Base-by-base conservation (phyloP, 2,888 invertebrate genomes). In the Acanthococcus lagerstroemiae region DNA sequence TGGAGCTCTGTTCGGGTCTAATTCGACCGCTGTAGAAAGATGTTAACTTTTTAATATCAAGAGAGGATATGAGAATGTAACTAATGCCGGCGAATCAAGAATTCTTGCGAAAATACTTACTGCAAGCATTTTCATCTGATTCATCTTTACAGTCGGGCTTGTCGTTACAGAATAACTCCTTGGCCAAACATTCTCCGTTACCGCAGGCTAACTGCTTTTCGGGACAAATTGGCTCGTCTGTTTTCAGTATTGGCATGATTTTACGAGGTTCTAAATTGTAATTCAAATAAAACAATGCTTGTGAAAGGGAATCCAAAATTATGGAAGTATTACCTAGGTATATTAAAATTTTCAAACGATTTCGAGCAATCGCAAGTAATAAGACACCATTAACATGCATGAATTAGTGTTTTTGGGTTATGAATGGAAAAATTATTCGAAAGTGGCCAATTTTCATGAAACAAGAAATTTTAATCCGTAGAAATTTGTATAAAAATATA, bases 121-220 rank as follows among this genome's bases (percentile, higher is more conserved):
- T 87, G 82, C 94, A 94, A 71, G 93, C 90, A 74, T 94, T 94
- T 79, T 94, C 94, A 75, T 94, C 94, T 61, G 93, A 94, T 75
- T 92, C 93, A 75, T 94, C 94, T 74, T 90, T 88, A 80, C 94
- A 94, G 76, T 94, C 93, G 60, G 87, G 83, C 77, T 90, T 90
- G 74, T 90, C 93, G 75, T 94, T 92, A 78, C 94, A 94, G 83
- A 94, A 94, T 66, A 94, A 80, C 74, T 89, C 89, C 77, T 88
- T 91, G 72, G 92, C 91, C 68, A 94, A 83, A 78, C 94, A 94
- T 76, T 94, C 93, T 70, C 91, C 90, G 77, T 88, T 89, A 69
- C 94, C 94, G 76, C 94, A 94, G 67, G 91, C 87, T 68, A 94
- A 79, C 80, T 93, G 91, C 66, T 90, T 91, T 73, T 89, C 90